These are phyloP conservation scores for Plagodis dolabraria DNA, from an alignment of 2,888 invertebrate species.

Conservation along the genomic window DNA sequence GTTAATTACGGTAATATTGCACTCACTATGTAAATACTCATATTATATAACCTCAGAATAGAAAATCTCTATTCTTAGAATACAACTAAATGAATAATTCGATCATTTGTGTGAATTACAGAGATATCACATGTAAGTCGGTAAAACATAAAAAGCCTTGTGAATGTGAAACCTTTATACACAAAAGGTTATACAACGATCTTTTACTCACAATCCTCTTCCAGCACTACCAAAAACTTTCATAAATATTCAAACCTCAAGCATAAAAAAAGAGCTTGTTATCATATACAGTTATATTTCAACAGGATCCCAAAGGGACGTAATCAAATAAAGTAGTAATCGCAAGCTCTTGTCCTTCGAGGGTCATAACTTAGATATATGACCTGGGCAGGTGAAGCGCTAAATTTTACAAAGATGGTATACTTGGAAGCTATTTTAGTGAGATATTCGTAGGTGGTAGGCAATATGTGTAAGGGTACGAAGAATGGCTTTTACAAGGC, in stretches of 20 bases:
- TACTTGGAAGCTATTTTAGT: slow-evolving; percentile 3
- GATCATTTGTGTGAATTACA: too few relatives aligned
- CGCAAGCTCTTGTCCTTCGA: slow-evolving; percentile 28
- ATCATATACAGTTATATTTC: slow-evolving; percentile 25
- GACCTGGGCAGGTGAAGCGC: slow-evolving; percentile 21
- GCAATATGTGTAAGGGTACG: background rate
- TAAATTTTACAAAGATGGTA: slow-evolving; percentile 27
- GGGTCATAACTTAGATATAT: slow-evolving; percentile 38
- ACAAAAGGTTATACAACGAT: too few relatives aligned
- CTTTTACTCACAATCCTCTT: background rate
- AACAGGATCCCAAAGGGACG: slow-evolving; percentile 16
- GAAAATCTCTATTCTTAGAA: too few relatives aligned
- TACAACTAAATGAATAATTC: too few relatives aligned
- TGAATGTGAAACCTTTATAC: too few relatives aligned
- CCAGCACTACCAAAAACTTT: background rate
- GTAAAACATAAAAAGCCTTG: too few relatives aligned
- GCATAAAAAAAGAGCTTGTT: slow-evolving; percentile 22
- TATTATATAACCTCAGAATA: too few relatives aligned
- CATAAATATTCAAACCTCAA: slow-evolving; percentile 16
- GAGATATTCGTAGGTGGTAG: slow-evolving; percentile 2
- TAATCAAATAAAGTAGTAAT: slow-evolving; percentile 42
- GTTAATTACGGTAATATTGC: too few relatives aligned
- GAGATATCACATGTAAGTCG: too few relatives aligned
- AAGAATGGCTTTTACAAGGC: background rate
- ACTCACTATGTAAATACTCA: too few relatives aligned